phyloP scores from a whole-genome alignment of 2,888 invertebrate species.

The Meteorus cinctellus region DNA sequence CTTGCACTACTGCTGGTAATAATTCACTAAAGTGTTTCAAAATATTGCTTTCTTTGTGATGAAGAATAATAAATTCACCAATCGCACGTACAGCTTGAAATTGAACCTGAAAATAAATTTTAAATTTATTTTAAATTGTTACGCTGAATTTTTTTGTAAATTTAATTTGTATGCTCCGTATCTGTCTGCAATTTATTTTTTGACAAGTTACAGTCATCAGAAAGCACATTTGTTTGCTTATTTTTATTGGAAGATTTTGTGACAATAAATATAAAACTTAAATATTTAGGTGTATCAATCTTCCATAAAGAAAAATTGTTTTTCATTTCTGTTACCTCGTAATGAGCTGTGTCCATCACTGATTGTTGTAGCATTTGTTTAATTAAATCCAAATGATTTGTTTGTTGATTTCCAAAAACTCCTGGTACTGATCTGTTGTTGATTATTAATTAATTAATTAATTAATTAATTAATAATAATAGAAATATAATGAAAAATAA shows the following conservation, averaged over 20 bases:
- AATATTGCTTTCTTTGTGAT: constrained; percentile 94
- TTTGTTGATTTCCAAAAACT: constrained; percentile 96
- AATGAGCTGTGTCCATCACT: constrained; percentile 81
- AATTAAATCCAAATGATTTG: constrained; percentile 92
- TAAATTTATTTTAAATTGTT: constrained; percentile 12
- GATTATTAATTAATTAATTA: not conserved
- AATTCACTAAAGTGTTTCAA: constrained; percentile 92
- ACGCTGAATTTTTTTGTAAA: no score
- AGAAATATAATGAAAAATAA: constrained; percentile 14
- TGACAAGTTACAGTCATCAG: constrained; percentile 77
- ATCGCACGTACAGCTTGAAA: constrained; percentile 89
- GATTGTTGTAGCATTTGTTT: constrained; percentile 95
- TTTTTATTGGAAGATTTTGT: constrained; percentile 72
- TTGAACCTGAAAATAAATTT: constrained; percentile 74
- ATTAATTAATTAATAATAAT: not conserved
- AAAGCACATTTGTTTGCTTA: constrained; percentile 67
- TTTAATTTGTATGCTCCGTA: constrained; percentile 76
- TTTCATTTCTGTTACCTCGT: constrained; percentile 76
- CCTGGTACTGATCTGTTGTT: constrained; percentile 88
- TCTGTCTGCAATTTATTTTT: constrained; percentile 77
- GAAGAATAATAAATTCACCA: constrained; percentile 90
- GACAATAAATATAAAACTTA: constrained; percentile 61
- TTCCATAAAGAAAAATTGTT: constrained; percentile 52
- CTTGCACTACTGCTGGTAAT: constrained; percentile 85
- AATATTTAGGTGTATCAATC: constrained; percentile 65